Base-by-base conservation (phyloP, 2,113 vertebrate genomes). In the Halichoeres trimaculatus region DNA sequence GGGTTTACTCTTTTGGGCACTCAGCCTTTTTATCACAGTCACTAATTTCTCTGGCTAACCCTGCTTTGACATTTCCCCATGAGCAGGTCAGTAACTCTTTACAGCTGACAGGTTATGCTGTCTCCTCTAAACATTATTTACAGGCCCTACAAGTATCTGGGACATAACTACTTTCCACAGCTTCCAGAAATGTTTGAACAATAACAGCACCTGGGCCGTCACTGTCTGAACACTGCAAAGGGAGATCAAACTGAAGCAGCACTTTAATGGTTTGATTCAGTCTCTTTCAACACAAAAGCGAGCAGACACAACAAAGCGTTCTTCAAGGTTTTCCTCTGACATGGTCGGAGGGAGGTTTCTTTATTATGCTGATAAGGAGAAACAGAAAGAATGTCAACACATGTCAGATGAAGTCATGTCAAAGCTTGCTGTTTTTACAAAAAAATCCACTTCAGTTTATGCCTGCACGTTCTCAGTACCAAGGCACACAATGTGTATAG, bases 381-480 rank as follows among this genome's bases (percentile, higher is more conserved):
- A 30, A 20, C 6, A 23, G 22, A 74, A 40, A 66, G 85, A 81
- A 91, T 88, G 81, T 89, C 83, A 86, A 83, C 83, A 87, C n/a
- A 41, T 43, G 50, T 64, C 17, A 30, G 69, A 80, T 54, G 58
- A 73, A 72, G 30, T 87, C 84, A 40, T 65, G 82, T 76, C 79
- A 75, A 75, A 71, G 50, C 89, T 60, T 85, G 76, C 35, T 71
- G 30, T 30, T 74, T 65, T 84, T 48, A 14, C 36, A 47, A 20
- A 43, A 65, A 70, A 23, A 23, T 22, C 43, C 53, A 14, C 38
- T 17, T 38, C 30, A 30, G 30, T 23, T 30, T 4, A 17, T 14
- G 6, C 57, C 24, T 17, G 17, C n/a, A 69, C 45, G 54, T 69
- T 5, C 55, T 30, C 62, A 57, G 23, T 74, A 61, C 45, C 8